Percentiles rank a stretch among this genome's conserved stretches.
Conservation (phyloP, 2,888 invertebrate genomes). For the Linnaemya vulpina region DNA sequence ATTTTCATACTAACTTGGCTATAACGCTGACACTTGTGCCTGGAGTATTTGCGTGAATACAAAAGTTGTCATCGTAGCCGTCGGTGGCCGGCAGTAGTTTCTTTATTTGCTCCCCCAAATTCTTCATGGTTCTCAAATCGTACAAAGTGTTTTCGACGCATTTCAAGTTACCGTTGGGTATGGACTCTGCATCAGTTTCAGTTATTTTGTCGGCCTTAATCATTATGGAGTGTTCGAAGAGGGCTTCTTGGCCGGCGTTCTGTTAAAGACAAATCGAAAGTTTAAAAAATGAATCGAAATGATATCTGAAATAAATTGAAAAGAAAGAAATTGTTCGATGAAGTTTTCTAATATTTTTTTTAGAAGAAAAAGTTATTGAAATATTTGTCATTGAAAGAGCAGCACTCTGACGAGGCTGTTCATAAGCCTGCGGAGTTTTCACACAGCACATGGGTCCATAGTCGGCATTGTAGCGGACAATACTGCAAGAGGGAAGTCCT, state of each 20-base stretch:
- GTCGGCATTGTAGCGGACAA: no score
- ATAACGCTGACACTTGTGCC: constrained; percentile 84
- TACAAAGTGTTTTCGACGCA: constrained; percentile 88
- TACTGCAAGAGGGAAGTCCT: no score
- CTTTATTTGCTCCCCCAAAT: constrained; percentile 87
- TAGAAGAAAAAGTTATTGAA: no score
- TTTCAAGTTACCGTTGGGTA: constrained; percentile 89
- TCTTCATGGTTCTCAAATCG: constrained; percentile 88
- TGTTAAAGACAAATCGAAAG: constrained; percentile 76
- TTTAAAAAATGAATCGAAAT: no score
- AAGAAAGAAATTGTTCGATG: no score
- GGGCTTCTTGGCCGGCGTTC: constrained; percentile 86
- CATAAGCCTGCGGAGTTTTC: no score
- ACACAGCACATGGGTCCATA: no score
- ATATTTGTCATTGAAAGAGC: no score
- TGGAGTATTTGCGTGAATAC: constrained; percentile 89
- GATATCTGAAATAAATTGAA: no score
- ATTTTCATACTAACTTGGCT: constrained; percentile 84
- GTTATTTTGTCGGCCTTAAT: constrained; percentile 91
- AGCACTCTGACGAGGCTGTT: no score
- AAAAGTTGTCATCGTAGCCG: constrained; percentile 93
- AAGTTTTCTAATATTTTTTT: no score
- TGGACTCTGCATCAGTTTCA: constrained; percentile 87
- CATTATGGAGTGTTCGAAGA: constrained; percentile 88
- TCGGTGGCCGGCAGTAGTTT: constrained; percentile 86